Base-by-base conservation (phyloP, 2,113 vertebrate genomes). In the Pterocles gutturalis region DNA sequence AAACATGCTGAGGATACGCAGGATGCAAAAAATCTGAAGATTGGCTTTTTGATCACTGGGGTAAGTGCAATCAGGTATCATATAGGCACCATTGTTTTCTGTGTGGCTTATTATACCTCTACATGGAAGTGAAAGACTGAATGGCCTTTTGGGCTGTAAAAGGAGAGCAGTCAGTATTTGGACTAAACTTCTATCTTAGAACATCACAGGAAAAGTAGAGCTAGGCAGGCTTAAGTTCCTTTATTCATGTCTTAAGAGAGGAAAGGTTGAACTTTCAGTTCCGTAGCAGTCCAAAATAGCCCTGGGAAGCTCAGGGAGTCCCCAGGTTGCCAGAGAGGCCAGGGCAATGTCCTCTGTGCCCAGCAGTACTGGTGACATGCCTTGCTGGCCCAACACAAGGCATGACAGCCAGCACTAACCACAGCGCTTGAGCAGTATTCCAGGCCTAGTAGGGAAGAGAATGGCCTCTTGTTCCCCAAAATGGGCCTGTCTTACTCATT, bases 11-110 rank as follows among this genome's bases (percentile, higher is more conserved):
- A 89, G 48, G 33, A 76, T 46, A 38, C 2, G n/a, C 43, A n/a
- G 75, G 67, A 71, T 38, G 31, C 72, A 10, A 62, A 82, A 28
- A 71, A 15, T 17, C 55, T 93, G 81, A 94, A 82, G 48, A 95
- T 96, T 18, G 93, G 71, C 28, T 98, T 98, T 83, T 36, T 75
- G 0, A 88, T 98, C 67, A 90, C 75, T 80, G 90, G 3, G 97
- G 98, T 98, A 97, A 96, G 83, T 73, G 71, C 36, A 34, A 9
- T 46, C 64, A 36, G 25, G 11, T 38, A 13, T 31, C 16, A 7
- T 10, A 14, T 41, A 41, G 41, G 38, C 51, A 26, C 33, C 69
- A 36, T 15, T 60, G 29, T 33, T 90, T 45, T 51, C 54, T 45
- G 3, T 28, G 25, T 72, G 66, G 15, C 12, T 73, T 80, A 6